These are phyloP conservation scores for Turritopsis dohrnii DNA, from an alignment of 30 jellyfish, hydroid and myxozoan species.

Conservation along the genomic window DNA sequence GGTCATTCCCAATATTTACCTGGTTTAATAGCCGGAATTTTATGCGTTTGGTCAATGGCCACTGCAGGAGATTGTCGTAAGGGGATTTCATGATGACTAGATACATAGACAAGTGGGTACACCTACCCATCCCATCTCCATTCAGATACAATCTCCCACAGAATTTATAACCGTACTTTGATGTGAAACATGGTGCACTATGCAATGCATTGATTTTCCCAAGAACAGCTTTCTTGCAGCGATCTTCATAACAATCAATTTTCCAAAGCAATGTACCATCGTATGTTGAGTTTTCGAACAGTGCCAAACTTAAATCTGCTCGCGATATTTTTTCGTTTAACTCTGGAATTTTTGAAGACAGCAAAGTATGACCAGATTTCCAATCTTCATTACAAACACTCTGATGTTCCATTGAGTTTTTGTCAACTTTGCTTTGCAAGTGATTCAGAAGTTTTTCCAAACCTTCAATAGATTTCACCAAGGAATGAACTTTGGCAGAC, in stretches of 20 bases:
- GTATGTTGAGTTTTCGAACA: conserved; percentile 65
- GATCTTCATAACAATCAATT: conserved; percentile 42
- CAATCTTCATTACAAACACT: neutral
- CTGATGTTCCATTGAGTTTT: neutral
- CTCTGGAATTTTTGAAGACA: neutral
- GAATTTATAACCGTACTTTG: conserved; percentile 78
- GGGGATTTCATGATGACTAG: conserved; percentile 83
- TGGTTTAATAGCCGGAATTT: conserved; percentile 44
- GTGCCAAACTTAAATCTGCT: conserved; percentile 45
- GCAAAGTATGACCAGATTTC: neutral
- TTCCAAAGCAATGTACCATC: conserved; percentile 80
- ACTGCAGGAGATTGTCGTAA: conserved; percentile 61
- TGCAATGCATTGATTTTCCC: conserved; percentile 82
- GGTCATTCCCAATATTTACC: conserved; percentile 35
- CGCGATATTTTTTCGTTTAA: conserved; percentile 29
- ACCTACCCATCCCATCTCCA: conserved; percentile 93
- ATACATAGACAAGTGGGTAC: conserved; percentile 64
- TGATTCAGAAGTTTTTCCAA: neutral
- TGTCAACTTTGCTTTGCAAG: neutral
- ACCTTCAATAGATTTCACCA: neutral
- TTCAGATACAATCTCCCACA: conserved; percentile 80
- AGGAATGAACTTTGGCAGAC: neutral
- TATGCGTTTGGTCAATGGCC: conserved; percentile 80
- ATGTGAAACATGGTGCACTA: conserved; percentile 84
- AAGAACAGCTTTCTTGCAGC: conserved; percentile 57